phyloP scores from a whole-genome alignment of 2,888 invertebrate species.

The Melinaea marsaeus region DNA sequence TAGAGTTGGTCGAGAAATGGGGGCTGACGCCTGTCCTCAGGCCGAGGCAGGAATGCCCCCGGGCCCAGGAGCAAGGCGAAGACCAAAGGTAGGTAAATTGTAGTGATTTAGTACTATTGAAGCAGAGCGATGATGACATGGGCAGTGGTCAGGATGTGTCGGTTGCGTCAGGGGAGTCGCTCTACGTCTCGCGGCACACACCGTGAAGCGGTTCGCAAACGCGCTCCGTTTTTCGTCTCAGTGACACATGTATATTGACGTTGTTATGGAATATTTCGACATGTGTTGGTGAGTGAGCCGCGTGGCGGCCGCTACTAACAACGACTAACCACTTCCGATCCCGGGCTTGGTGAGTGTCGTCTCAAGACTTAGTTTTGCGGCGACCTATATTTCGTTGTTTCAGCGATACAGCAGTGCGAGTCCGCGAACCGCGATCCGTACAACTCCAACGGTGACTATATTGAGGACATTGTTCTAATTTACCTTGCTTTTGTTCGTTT shows the following conservation, averaged over 20 bases:
- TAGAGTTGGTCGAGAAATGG: constrained; percentile 98
- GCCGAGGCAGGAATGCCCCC: constrained; percentile 96
- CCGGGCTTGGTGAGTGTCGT: constrained; percentile 44
- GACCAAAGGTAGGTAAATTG: constrained; percentile 81
- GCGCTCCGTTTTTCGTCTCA: constrained; percentile 31
- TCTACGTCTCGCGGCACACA: constrained; percentile 36
- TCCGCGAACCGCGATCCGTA: constrained; percentile 24
- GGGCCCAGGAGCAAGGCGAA: constrained; percentile 83
- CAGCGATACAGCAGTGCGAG: constrained; percentile 31
- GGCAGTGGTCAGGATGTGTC: constrained; percentile 48
- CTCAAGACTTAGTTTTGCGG: constrained; percentile 35
- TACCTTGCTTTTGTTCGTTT: constrained; percentile 24
- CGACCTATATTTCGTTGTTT: constrained; percentile 39
- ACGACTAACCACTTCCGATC: constrained; percentile 43
- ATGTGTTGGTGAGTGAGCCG: constrained; percentile 72
- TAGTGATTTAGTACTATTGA: constrained; percentile 11
- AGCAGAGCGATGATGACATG: constrained; percentile 36
- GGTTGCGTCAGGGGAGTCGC: constrained; percentile 40
- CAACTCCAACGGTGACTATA: constrained; percentile 18
- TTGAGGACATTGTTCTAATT: constrained; percentile 28
- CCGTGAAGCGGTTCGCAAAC: constrained; percentile 39
- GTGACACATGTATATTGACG: constrained; percentile 36
- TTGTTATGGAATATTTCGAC: constrained; percentile 63
- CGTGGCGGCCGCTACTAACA: constrained; percentile 44
- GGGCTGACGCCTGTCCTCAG: constrained; percentile 98